phyloP scores from a whole-genome alignment of 2,113 vertebrate species.

The Camelus dromedarius region DNA sequence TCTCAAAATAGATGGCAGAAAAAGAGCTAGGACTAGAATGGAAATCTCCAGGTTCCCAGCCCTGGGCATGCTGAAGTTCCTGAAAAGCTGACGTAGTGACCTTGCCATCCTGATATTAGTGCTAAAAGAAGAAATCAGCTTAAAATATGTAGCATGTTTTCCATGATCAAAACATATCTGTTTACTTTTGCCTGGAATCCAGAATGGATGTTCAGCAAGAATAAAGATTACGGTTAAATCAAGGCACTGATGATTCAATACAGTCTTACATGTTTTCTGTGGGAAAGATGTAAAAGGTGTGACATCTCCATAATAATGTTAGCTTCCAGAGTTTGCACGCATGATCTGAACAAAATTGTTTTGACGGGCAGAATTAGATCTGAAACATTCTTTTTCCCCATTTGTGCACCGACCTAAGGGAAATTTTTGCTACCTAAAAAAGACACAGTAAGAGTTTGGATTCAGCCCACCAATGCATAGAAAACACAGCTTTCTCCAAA shows the following conservation, averaged over 20 bases:
- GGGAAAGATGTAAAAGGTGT: not conserved
- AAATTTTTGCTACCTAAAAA: not conserved
- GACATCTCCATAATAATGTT: not conserved
- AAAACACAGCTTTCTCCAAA: slow-evolving; percentile 11
- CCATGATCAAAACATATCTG: not conserved
- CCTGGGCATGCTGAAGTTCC: not conserved
- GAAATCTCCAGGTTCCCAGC: not conserved
- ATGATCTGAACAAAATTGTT: not conserved
- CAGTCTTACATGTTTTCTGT: not conserved
- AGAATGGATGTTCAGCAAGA: not conserved
- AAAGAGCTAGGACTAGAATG: not conserved
- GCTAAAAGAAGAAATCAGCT: not conserved
- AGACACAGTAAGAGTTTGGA: not conserved
- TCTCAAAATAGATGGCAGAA: not conserved
- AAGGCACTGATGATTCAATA: not conserved
- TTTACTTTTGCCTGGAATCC: not conserved
- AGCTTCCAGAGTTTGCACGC: not conserved
- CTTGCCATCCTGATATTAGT: not conserved
- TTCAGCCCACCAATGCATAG: not conserved
- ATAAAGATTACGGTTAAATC: not conserved
- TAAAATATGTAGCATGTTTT: not conserved
- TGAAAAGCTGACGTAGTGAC: not conserved
- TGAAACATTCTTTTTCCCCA: not conserved
- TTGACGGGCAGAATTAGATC: not conserved
- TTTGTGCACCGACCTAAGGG: not conserved